Percentiles rank a stretch among this genome's conserved stretches.
phyloP scores from a whole-genome alignment of 2,113 vertebrate genomes.

The Hemiprocne comata region DNA sequence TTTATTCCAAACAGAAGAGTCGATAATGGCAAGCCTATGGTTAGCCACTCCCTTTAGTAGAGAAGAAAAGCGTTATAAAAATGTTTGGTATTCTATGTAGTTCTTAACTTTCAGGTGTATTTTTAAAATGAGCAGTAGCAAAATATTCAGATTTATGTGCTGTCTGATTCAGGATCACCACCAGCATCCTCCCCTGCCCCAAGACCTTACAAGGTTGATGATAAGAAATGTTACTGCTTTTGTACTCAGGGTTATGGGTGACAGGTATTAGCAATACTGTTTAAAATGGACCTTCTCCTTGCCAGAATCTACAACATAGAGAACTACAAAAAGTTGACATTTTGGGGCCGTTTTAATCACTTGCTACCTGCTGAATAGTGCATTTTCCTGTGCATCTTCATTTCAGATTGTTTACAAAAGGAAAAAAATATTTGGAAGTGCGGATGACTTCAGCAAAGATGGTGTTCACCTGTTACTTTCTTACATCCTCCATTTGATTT shows the following conservation, averaged over 20 bases:
- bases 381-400: neutral
- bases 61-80: neutral
- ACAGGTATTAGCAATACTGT: neutral
- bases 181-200: rapidly evolving
- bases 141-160: neutral
- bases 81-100: neutral
- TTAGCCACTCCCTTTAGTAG: neutral
- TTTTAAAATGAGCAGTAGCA: neutral
- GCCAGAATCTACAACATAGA: neutral
- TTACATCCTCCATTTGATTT: neutral
- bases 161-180: neutral
- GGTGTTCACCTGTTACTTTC: neutral
- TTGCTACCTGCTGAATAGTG: neutral
- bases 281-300: neutral
- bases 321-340: neutral
- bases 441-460: neutral
- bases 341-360: neutral
- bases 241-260: neutral
- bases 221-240: neutral
- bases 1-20: neutral
- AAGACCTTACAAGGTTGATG: neutral
- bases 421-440: neutral
- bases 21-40: neutral
- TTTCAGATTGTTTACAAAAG: neutral
- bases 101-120: neutral